Percentiles rank a stretch among this genome's conserved stretches.
These are phyloP conservation scores for Salpingus planirostris DNA, from an alignment of 2,888 invertebrate genomes.

Conservation along the genomic window DNA sequence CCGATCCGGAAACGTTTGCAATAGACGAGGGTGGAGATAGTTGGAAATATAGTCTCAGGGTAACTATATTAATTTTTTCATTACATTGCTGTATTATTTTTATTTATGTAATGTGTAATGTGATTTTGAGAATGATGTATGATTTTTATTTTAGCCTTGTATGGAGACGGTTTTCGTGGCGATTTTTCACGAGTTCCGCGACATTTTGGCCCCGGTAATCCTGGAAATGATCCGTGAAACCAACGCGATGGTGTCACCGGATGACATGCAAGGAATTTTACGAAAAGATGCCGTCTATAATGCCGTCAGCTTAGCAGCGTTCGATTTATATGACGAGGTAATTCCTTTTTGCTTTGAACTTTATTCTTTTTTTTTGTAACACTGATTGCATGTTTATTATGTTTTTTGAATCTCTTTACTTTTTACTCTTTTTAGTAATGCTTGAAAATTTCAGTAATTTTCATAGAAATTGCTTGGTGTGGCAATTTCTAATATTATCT, in stretches of 20 bases:
- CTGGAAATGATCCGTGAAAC: slow-evolving; percentile 60
- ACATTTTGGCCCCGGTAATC: slow-evolving; percentile 63
- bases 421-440: too few relatives aligned
- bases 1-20: slow-evolving; percentile 85
- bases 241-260: slow-evolving; percentile 55
- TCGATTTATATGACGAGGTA: slow-evolving; percentile 84
- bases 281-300: slow-evolving; percentile 90
- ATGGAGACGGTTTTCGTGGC: slow-evolving; percentile 79
- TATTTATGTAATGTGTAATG: slow-evolving; percentile 72
- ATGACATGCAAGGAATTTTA: slow-evolving; percentile 70
- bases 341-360: slow-evolving; percentile 14
- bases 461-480: too few relatives aligned
- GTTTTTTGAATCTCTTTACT: too few relatives aligned
- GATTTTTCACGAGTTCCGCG: slow-evolving; percentile 71
- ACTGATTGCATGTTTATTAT: too few relatives aligned
- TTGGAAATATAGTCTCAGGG: slow-evolving; percentile 88
- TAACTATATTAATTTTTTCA: slow-evolving; percentile 32
- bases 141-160: slow-evolving; percentile 57
- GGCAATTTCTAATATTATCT: too few relatives aligned
- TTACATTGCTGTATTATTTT: slow-evolving; percentile 3
- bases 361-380: too few relatives aligned
- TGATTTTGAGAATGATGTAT: slow-evolving; percentile 2
- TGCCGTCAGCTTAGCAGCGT: slow-evolving; percentile 81
- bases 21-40: slow-evolving; percentile 83
- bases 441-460: too few relatives aligned